Evolutionary conservation across 2,797 vertebrate genomes (phyloP).

Genomic region (Cyclopterus lumpus): DNA sequence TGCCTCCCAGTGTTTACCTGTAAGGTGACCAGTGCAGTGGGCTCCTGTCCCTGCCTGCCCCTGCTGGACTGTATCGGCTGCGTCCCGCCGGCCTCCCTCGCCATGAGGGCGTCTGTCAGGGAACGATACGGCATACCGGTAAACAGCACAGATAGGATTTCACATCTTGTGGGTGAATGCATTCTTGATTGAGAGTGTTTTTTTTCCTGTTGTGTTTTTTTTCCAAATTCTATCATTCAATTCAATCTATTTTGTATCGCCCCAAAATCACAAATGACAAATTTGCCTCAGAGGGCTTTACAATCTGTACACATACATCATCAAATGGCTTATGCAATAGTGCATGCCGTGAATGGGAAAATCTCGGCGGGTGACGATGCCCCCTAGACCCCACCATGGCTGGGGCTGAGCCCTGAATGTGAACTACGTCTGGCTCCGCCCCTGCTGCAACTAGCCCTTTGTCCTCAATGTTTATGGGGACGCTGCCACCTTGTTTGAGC

Average conservation of each 20-base stretch:
- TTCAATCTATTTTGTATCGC: too few relatives aligned
- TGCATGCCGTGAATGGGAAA: not conserved
- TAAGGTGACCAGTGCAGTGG: conserved; percentile 74
- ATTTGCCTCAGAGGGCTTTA: too few relatives aligned
- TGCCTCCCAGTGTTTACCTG: conserved; percentile 83
- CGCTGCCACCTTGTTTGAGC: not conserved
- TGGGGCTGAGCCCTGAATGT: not conserved
- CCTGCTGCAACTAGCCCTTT: not conserved
- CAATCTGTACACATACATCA: too few relatives aligned
- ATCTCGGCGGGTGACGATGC: not conserved
- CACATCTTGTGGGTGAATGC: not conserved
- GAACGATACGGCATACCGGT: conserved; percentile 79
- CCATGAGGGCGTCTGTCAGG: conserved; percentile 78
- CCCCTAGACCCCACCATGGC: not conserved
- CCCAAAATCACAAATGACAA: too few relatives aligned
- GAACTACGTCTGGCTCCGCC: too few relatives aligned
- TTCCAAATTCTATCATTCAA: not conserved
- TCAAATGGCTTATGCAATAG: not conserved
- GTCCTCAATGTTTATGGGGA: not conserved
- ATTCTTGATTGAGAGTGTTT: not conserved
- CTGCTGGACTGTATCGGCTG: conserved; percentile 80
- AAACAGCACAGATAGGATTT: conserved; percentile 7
- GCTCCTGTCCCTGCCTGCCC: conserved; percentile 76
- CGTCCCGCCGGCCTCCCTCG: conserved; percentile 77
- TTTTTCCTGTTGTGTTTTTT: not conserved